Base-by-base conservation (phyloP, 2,113 vertebrate genomes). In the Axis porcinus region DNA sequence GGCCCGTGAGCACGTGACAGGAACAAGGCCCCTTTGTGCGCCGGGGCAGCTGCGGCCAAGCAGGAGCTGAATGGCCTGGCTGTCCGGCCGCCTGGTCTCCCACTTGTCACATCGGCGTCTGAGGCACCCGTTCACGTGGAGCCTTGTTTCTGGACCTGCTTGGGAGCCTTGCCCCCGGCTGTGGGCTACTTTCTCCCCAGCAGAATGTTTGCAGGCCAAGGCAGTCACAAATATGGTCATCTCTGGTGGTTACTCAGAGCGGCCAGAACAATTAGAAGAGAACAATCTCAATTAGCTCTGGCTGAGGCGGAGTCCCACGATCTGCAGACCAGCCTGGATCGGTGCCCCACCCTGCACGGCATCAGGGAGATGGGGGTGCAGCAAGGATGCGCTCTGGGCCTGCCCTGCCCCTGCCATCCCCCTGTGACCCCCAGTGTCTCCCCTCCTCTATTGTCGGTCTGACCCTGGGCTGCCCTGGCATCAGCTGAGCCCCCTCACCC, bases 1-100 rank as follows among this genome's bases (percentile, higher is more conserved):
- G 84, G 67, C 7, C 11, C 1, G 0, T 84, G 74, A 27, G 74
- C 85, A 45, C 52, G 2, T 40, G 90, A 57, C 14, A 0, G 9
- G 40, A 60, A 97, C 97, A 97, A 97, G 93, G 94, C 54, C 9
- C 91, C 88, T 93, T 96, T 98, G 97, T 98, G 85, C 0, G 3
- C 43, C 0, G 0, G 79, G 82, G 90, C 94, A 60, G 96, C 96
- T 94, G 84, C 0, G 12, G 70, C 79, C 2, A 2, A 2, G 28
- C 40, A 12, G 33, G 19, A 23, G 60, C 95, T 54, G 2, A 60
- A 15, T 3, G 50, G 62, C 25, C 19, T 0, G 40, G 60, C 52
- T 7, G 81, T 58, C 90, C 58, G 83, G 60, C 70, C 1, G 43
- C 57, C 81, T 3, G 28, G 3, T 15, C 43, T 81, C 13, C 43